Percentiles rank a stretch among this genome's conserved stretches.
Evolutionary conservation across 2,113 vertebrate genomes (phyloP).

Genomic region (Sarotherodon lohbergeri): DNA sequence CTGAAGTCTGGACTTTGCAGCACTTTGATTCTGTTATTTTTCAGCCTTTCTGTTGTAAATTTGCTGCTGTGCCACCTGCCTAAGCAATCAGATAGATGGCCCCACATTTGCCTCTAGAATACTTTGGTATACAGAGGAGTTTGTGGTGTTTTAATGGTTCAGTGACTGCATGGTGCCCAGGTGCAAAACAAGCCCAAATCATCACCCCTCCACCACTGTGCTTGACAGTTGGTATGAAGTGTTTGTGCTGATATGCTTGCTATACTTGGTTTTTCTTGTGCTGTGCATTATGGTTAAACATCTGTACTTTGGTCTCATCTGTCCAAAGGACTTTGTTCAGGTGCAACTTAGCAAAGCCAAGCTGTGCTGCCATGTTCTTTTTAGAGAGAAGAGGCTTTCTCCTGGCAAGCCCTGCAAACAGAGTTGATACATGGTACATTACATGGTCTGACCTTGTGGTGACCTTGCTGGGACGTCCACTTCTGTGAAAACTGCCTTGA

Average conservation of each 20-base stretch:
- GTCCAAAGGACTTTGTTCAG: neutral
- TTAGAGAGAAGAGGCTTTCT: neutral
- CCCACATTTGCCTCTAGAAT: neutral
- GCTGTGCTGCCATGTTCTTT: neutral
- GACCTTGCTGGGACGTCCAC: neutral
- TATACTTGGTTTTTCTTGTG: neutral
- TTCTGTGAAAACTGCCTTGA: neutral
- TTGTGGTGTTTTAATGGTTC: neutral
- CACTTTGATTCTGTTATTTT: neutral
- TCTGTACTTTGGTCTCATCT: neutral
- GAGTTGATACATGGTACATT: neutral
- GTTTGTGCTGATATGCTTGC: neutral
- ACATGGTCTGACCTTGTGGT: neutral
- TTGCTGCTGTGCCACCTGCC: neutral
- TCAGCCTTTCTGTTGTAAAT: neutral
- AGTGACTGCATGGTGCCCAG: neutral
- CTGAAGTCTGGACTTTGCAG: neutral
- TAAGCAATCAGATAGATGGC: neutral
- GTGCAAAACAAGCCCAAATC: neutral
- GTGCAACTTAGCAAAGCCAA: neutral
- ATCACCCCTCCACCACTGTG: neutral
- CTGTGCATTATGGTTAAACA: neutral
- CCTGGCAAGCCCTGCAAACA: neutral
- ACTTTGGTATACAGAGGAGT: neutral
- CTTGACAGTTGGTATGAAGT: neutral